Conservation (phyloP, 2,113 vertebrate genomes). For the Dromas ardeola region DNA sequence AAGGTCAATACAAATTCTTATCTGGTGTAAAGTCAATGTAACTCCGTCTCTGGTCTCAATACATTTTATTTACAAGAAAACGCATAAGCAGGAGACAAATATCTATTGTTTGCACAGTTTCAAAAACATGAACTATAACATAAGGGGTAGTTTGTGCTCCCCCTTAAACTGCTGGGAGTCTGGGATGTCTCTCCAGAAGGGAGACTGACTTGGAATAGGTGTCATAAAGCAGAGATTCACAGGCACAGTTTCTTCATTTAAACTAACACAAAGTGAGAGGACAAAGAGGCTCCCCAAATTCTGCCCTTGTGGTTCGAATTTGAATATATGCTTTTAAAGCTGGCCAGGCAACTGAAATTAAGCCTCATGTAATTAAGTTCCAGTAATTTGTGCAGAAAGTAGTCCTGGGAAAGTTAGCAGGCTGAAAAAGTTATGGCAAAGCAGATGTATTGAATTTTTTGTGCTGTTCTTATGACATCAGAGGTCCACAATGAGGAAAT, state of each 20-base stretch:
- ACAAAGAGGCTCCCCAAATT: constrained; percentile 47
- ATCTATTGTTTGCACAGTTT: neutral
- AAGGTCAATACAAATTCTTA: neutral
- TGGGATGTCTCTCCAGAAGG: neutral
- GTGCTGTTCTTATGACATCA: neutral
- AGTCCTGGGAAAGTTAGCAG: constrained; percentile 57
- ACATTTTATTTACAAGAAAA: constrained; percentile 53
- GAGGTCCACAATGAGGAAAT: constrained; percentile 25
- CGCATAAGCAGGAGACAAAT: neutral
- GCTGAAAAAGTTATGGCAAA: neutral
- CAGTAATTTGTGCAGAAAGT: constrained; percentile 36
- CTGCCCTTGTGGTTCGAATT: constrained; percentile 52
- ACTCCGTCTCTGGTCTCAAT: neutral
- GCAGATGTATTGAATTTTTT: neutral
- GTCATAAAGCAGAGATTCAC: constrained; percentile 34
- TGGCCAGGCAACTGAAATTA: constrained; percentile 41
- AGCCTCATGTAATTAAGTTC: constrained; percentile 43
- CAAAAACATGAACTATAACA: neutral
- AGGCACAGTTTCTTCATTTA: constrained; percentile 26
- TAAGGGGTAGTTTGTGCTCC: neutral
- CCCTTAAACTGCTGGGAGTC: neutral
- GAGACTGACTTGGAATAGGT: neutral
- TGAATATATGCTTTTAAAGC: constrained; percentile 43
- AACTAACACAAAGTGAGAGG: constrained; percentile 15
- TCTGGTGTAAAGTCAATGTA: neutral